Base-by-base conservation (phyloP, 2,888 invertebrate genomes). In the Pegoplata infirma region DNA sequence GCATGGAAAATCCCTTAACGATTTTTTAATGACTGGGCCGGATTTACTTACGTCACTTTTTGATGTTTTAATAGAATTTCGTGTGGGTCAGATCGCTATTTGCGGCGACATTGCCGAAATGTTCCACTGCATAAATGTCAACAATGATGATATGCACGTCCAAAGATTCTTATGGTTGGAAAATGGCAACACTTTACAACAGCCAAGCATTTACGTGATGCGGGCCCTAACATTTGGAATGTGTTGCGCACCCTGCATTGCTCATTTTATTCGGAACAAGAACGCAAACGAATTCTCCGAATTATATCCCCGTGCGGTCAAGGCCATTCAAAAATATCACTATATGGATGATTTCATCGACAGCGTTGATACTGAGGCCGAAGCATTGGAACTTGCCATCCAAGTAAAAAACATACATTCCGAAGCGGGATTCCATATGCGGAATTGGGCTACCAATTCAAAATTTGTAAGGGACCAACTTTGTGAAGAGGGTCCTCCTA, bases 191-290 rank as follows among this genome's bases (percentile, higher is more conserved):
- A n/a, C n/a, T n/a, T 28, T 5, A 4, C 28, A 28, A 5, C 28
- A 71, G 23, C 80, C 74, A n/a, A 82, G 75, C 40, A 69, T 76
- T 23, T 84, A 81, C 59, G 81, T 82, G 3, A 82, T 81, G 80
- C 23, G 36, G 4, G 78, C 80, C 0, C 55, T 82, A 19, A 81
- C 81, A 2, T 82, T 78, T 58, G 73, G 76, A 2, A 59, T 58
- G 0, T 68, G 66, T 2, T 80, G 78, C 25, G 73, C 78, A 0
- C 76, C 81, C 1, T 81, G 51, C 17, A 79, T 81, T 10, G 74
- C 77, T 5, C 47, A 81, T 28, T 75, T 49, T 32, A 44, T 80
- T 2, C 76, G 76, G 3, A 59, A 81, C 19, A 49, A 58, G 36
- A 78, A 80, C 28, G 56, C 67, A 6, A n/a, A 49, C n/a, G 14